A percentile compares a stretch with the other conserved stretches of the same genome.
Conservation (phyloP, 2,797 vertebrate genomes). For the Naso thynnoides region DNA sequence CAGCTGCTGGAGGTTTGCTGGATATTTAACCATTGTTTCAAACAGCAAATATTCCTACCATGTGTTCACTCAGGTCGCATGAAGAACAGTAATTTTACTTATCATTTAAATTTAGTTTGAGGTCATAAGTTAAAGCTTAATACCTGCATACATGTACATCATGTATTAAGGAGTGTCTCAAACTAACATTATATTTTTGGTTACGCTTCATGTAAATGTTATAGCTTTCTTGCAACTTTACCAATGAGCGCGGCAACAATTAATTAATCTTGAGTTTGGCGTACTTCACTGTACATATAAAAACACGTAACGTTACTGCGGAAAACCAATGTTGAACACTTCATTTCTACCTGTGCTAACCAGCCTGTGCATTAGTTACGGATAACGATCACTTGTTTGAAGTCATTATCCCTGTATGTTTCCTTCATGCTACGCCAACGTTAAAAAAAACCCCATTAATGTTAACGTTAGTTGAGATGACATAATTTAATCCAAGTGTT, state of each 20-base stretch:
- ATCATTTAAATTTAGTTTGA: not conserved
- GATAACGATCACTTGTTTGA: not conserved
- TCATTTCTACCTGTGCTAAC: not conserved
- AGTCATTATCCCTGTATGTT: not conserved
- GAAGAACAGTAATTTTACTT: not conserved
- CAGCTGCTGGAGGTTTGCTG: not conserved
- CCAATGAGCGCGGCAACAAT: not conserved
- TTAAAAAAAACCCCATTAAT: slow-evolving; percentile 6
- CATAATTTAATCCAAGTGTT: slow-evolving; percentile 53
- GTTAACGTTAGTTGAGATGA: slow-evolving; percentile 39
- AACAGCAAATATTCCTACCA: not conserved
- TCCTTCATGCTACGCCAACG: not conserved
- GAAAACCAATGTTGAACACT: not conserved
- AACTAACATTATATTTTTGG: too few species aligned
- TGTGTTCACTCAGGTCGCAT: not conserved
- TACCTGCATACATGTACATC: too few species aligned
- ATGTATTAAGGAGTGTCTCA: not conserved
- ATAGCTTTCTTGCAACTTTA: not conserved
- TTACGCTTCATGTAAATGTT: too few species aligned
- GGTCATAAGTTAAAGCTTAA: too few species aligned
- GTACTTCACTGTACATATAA: not conserved
- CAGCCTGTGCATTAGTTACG: not conserved
- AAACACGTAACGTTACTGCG: not conserved
- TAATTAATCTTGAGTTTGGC: not conserved
- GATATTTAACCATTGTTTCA: not conserved